A percentile compares a stretch with the other conserved stretches of the same genome.
phyloP scores from a whole-genome alignment of 2,797 vertebrate species.

The Rhabdomys pumilio region DNA sequence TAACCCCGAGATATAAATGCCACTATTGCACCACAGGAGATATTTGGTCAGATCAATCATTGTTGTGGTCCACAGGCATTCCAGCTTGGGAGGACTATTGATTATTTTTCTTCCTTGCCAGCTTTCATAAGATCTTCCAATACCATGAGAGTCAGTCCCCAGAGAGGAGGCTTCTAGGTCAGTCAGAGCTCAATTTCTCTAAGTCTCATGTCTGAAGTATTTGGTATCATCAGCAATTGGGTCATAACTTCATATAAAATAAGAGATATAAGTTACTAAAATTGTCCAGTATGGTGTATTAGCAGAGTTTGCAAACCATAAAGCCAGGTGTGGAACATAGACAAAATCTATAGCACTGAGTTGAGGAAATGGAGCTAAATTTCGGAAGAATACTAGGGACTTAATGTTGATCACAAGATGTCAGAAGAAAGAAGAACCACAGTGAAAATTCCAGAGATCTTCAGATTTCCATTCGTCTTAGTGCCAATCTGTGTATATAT shows the following conservation, averaged over 20 bases:
- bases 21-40: no score
- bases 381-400: background rate
- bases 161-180: background rate
- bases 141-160: background rate
- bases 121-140: background rate
- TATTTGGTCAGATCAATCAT: background rate
- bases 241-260: background rate
- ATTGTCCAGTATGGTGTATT: background rate
- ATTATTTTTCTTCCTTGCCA: background rate
- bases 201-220: background rate
- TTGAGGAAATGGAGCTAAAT: background rate
- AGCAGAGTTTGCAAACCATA: background rate
- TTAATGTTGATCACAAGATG: background rate
- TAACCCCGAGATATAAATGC: background rate
- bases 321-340: background rate
- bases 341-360: background rate
- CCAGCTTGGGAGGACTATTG: no score
- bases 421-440: background rate
- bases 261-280: background rate
- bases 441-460: background rate
- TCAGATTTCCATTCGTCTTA: background rate
- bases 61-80: background rate
- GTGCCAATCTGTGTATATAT: background rate
- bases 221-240: background rate
- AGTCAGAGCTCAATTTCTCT: background rate